Base-by-base conservation (phyloP, 2,888 invertebrate genomes). In the Eumerus sabulonum region DNA sequence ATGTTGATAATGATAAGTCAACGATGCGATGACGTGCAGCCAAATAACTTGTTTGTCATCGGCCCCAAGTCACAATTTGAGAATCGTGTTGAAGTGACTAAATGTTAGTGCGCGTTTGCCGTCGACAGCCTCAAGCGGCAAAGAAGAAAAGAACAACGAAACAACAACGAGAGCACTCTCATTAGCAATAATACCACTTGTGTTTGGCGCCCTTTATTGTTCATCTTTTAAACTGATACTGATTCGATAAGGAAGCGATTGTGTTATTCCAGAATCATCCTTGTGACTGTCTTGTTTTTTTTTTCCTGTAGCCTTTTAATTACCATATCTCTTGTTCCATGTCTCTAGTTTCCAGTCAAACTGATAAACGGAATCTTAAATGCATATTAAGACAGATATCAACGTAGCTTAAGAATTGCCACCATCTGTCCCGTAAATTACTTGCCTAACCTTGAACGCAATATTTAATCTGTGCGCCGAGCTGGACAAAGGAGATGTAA, bases 41-140 rank as follows among this genome's bases (percentile, higher is more conserved):
- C 73, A 79, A 79, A 79, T 59, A 73, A 67, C 44, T 42, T 63
- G 62, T n/a, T n/a, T 73, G 48, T n/a, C 11, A 11, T 27, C 13
- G 9, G 63, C 79, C 74, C 27, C 14, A 5, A 56, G 79, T 7
- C 7, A 7, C 59, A 17, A 60, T 70, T 35, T n/a, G 38, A 56
- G 73, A 50, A 68, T 73, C 68, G 73, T 74, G 79, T 70, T 74
- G 74, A 63, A 77, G 63, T 42, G 63, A 68, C 72, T 73, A 77
- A 77, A 63, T 73, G 63, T 53, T 63, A 77, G n/a, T n/a, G n/a
- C 57, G 72, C 77, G 77, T 67, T 62, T 64, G 45, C 38, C 47
- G 60, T 54, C 18, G 40, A 16, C n/a, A 64, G 72, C 77, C 77
- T 68, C 59, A 36, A 68, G 77, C 59, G 16, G 57, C 19, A 67